Base-by-base conservation (phyloP, 2,888 invertebrate genomes). In the Volucella inanis region DNA sequence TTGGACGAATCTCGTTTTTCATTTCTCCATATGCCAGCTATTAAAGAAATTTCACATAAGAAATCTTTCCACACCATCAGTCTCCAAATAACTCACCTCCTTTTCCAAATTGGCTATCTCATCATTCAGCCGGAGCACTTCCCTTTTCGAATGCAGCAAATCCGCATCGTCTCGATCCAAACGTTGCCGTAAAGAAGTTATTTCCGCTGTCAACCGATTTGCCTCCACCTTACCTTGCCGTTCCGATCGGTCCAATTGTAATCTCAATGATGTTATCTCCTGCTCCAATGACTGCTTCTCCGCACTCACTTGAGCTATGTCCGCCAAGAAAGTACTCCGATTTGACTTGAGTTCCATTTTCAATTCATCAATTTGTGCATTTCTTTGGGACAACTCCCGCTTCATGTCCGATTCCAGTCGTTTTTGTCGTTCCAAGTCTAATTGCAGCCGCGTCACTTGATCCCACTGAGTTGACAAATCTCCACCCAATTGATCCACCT, bases 381-480 rank as follows among this genome's bases (percentile, higher is more conserved):
- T 95, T 89, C 96, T 96, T 92, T 96, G 96, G 0, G 95, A 94
- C 14, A 96, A 90, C 87, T 97, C 97, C n/a, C 97, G 93, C 87
- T 96, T 94, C 54, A 96, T 90, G 87, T 97, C 97, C 2, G 94
- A 93, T 88, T 96, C 96, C 87, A 96, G 95, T 10, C 97, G 94
- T 78, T 95, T 94, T 88, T 96, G 96, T 39, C 96, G 95, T 86
- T 97, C 97, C 87, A 96, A 89, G 76, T 97, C 97, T 89, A 97
- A 89, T 92, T 95, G 95, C 38, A 96, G 90, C 89, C 96, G 96
- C 61, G 96, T 94, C 0, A 96, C 95, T 50, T 95, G 94, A 89
- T 97, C 97, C 94, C 96, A 96, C 90, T 97, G 97, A 1, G 94
- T 94, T 0, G 95, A 95, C 31, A 96, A 92, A 88, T 97, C 97